A percentile compares a stretch with the other conserved stretches of the same genome.
Conservation (phyloP, 2,888 invertebrate genomes). For the Cylindroiulus punctatus region DNA sequence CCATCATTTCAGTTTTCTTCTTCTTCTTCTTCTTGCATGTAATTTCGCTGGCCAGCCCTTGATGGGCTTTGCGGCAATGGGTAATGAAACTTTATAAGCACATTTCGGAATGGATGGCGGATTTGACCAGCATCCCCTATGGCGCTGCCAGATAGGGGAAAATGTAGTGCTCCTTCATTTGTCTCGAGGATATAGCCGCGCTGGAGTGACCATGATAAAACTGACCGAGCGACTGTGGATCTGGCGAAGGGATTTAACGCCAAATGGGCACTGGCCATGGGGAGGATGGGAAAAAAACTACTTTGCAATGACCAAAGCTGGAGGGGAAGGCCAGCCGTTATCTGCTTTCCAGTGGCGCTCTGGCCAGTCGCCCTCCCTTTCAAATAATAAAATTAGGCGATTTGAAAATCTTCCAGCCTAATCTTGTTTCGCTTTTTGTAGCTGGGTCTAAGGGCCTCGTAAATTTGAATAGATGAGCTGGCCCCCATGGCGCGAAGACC, state of each 20-base stretch:
- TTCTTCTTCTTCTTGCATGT: conserved; percentile 12
- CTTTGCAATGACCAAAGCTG: conserved; percentile 46
- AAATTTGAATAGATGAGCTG: conserved; percentile 56
- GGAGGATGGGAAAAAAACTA: conserved; percentile 52
- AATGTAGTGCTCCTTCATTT: conserved; percentile 3
- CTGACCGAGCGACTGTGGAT: conserved; percentile 18
- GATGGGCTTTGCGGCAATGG: conserved; percentile 39
- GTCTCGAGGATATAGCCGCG: conserved; percentile 37
- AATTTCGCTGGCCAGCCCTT: conserved; percentile 15
- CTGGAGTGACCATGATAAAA: conserved; percentile 45
- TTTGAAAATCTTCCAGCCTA: conserved; percentile 53
- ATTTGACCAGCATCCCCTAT: conserved; percentile 34
- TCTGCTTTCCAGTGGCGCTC: not conserved
- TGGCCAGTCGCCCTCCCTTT: not conserved
- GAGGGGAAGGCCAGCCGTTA: conserved; percentile 48
- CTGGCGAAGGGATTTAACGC: conserved; percentile 13
- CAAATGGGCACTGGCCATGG: conserved; percentile 32
- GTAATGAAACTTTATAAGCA: conserved; percentile 47
- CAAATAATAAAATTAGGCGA: conserved; percentile 55
- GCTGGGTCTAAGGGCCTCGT: conserved; percentile 53
- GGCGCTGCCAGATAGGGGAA: conserved; percentile 26
- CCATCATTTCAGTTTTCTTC: not conserved
- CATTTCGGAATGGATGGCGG: conserved; percentile 43
- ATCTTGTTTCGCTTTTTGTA: conserved; percentile 52
- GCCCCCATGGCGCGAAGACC: conserved; percentile 41